phyloP scores from a whole-genome alignment of 2,113 vertebrate genomes.

The Agelaius tricolor region DNA sequence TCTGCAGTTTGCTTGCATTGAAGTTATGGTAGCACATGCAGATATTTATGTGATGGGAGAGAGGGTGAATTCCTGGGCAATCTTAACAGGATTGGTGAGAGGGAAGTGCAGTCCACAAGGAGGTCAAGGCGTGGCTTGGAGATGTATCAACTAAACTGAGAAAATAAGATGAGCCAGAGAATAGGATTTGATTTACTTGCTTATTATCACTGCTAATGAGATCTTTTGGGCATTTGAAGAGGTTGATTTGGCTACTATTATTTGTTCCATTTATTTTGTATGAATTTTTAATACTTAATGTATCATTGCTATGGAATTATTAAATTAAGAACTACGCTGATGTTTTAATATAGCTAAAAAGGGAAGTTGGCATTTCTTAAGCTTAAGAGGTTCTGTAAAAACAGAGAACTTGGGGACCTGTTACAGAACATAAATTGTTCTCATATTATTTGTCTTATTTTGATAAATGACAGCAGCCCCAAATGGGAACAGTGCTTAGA shows the following conservation, averaged over 20 bases:
- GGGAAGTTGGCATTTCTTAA: background rate
- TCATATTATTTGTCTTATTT: background rate
- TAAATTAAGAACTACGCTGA: background rate
- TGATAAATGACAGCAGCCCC: background rate
- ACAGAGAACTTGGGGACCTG: background rate
- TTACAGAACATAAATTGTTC: background rate
- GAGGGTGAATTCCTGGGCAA: background rate
- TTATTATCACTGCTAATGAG: background rate
- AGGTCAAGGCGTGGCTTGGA: background rate
- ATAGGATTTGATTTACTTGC: background rate
- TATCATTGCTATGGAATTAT: background rate
- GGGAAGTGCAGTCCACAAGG: background rate
- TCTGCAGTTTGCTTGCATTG: background rate
- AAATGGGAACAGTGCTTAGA: background rate
- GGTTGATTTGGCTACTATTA: background rate
- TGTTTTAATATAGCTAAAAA: background rate
- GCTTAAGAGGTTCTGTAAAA: background rate
- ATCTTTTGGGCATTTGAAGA: background rate
- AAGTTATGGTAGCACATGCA: background rate
- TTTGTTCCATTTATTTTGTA: background rate
- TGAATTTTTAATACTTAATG: background rate
- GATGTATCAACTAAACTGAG: background rate
- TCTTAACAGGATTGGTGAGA: background rate
- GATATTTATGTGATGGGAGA: background rate
- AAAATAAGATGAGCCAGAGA: background rate